Evolutionary conservation across 2,113 vertebrate species (phyloP).

Genomic region (Bostrychus sinensis): DNA sequence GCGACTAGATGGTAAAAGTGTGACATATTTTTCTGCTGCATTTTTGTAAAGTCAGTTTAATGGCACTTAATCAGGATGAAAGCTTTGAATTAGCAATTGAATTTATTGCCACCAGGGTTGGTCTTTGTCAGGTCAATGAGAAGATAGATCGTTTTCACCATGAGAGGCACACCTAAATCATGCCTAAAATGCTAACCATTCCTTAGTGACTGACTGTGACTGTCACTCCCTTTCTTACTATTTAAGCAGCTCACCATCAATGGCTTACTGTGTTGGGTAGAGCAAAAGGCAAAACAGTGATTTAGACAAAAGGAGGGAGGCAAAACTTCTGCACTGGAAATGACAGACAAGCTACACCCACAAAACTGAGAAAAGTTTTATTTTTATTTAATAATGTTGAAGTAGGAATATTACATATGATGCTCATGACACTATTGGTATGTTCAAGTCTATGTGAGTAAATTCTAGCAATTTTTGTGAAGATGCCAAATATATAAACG

Average conservation of each 20-base stretch:
- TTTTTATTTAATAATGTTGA: background rate
- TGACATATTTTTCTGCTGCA: background rate
- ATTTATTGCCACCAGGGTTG: background rate
- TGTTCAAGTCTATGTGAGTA: no score
- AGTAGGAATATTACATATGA: background rate
- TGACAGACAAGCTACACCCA: background rate
- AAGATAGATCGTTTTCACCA: background rate
- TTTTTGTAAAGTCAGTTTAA: background rate
- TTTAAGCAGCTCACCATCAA: background rate
- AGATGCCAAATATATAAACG: no score
- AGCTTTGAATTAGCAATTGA: background rate
- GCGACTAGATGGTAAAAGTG: no score
- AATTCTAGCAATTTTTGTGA: background rate
- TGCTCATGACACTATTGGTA: background rate
- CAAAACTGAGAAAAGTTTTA: background rate
- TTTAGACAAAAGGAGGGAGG: slow-evolving; percentile 1
- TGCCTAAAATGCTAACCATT: slow-evolving; percentile 40
- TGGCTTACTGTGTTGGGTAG: background rate
- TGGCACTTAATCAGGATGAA: background rate
- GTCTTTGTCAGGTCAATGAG: background rate
- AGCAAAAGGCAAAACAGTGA: background rate
- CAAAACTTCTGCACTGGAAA: background rate
- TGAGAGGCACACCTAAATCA: background rate
- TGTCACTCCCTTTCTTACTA: slow-evolving; percentile 12
- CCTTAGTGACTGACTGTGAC: slow-evolving; percentile 1